Evolutionary conservation across 2,797 vertebrate species (phyloP).

Genomic region (Protonibea diacanthus): DNA sequence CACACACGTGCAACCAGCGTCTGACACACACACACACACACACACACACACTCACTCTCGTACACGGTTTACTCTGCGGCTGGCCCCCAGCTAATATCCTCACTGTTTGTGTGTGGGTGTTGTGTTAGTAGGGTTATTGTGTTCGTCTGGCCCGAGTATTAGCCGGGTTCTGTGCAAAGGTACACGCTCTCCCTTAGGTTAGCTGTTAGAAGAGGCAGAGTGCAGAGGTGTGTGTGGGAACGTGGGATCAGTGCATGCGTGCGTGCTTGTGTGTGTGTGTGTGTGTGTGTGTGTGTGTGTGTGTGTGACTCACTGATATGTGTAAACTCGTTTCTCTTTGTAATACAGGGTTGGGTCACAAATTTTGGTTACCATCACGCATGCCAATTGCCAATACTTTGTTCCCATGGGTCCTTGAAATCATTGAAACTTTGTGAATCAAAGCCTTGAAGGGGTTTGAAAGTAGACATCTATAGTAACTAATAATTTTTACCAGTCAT

Average conservation of each 20-base stretch:
- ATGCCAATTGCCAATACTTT: not conserved
- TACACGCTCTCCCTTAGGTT: conserved; percentile 65
- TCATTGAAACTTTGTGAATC: too few relatives aligned
- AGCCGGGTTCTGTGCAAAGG: conserved; percentile 59
- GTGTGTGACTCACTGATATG: conserved; percentile 63
- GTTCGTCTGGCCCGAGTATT: conserved; percentile 73
- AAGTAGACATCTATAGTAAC: too few relatives aligned
- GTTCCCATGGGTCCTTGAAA: not conserved
- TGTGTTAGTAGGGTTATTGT: conserved; percentile 69
- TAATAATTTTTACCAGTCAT: too few relatives aligned
- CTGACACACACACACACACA: conserved; percentile 27
- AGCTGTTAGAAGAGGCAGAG: conserved; percentile 43
- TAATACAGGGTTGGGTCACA: conserved; percentile 25
- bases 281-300: conserved; percentile 28
- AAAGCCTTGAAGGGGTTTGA: too few relatives aligned
- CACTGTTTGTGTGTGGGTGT: conserved; percentile 61
- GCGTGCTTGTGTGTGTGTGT: too few relatives aligned
- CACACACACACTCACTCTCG: conserved; percentile 6
- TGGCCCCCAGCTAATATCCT: conserved; percentile 56
- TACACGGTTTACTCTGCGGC: conserved; percentile 27
- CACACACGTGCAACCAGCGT: conserved; percentile 19
- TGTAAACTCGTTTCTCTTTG: conserved; percentile 39
- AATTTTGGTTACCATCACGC: not conserved
- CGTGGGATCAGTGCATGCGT: conserved; percentile 27
- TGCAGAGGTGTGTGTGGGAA: conserved; percentile 59